Percentiles rank a stretch among this genome's conserved stretches.
These are phyloP conservation scores for Tryphoninae sp. DNA, from an alignment of 2,888 invertebrate species.

Conservation along the genomic window DNA sequence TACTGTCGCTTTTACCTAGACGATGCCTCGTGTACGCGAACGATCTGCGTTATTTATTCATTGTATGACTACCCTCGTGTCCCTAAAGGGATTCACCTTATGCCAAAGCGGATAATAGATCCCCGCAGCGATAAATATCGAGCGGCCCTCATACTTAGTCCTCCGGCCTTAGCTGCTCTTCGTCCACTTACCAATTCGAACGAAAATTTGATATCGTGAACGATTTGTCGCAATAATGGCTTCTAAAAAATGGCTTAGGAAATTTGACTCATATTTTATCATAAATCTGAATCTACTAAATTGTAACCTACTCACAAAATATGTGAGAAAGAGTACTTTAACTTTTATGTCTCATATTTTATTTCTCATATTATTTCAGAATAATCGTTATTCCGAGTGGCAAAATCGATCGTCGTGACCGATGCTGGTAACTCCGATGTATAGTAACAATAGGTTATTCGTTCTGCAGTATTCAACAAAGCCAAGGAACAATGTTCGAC, in stretches of 20 bases:
- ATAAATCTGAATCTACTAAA: too few species aligned
- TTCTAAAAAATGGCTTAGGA: too few species aligned
- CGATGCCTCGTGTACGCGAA: neutral
- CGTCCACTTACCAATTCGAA: too few species aligned
- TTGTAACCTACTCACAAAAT: too few species aligned
- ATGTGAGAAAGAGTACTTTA: too few species aligned
- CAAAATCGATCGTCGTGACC: neutral
- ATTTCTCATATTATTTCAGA: too few species aligned
- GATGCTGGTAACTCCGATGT: neutral
- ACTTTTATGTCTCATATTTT: too few species aligned
- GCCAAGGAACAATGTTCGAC: constrained; percentile 24
- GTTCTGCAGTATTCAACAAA: constrained; percentile 3
- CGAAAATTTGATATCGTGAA: too few species aligned
- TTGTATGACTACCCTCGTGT: neutral
- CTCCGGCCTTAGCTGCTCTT: too few species aligned
- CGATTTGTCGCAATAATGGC: too few species aligned
- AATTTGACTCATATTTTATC: too few species aligned
- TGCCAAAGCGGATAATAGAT: neutral
- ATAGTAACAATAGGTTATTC: neutral
- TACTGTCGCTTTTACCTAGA: too few species aligned
- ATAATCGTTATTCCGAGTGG: neutral
- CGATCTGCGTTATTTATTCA: neutral
- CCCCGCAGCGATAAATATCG: neutral
- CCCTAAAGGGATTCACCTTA: neutral
- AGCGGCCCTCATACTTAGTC: neutral